These are phyloP conservation scores for Drosophila pseudotakahashii DNA, from an alignment of 2,888 invertebrate species.

Conservation along the genomic window DNA sequence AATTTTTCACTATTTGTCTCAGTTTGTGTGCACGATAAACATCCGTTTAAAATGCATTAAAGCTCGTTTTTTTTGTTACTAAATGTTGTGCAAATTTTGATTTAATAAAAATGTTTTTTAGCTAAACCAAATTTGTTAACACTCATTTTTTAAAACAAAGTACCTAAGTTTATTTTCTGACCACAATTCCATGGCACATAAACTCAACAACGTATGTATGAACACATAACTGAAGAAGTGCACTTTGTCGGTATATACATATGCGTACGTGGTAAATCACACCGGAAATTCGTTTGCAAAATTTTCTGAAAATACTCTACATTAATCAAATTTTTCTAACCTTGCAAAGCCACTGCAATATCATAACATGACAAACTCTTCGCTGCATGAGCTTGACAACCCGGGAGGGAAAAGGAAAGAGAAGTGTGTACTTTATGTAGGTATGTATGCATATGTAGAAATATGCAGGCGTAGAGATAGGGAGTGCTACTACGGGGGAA, in stretches of 20 bases:
- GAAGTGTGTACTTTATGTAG: not conserved
- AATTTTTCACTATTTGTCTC: too few species aligned
- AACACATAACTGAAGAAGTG: not conserved
- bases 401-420: not conserved
- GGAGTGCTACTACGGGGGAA: constrained; percentile 14
- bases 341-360: constrained; percentile 20
- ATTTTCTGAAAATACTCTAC: constrained; percentile 47
- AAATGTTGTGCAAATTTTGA: too few species aligned
- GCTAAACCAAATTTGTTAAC: too few species aligned
- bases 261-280: constrained; percentile 1
- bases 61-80: too few species aligned
- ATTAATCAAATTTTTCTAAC: constrained; percentile 40
- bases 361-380: constrained; percentile 5
- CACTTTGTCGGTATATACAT: not conserved
- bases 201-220: too few species aligned
- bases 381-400: not conserved
- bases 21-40: too few species aligned
- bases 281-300: constrained; percentile 52
- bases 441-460: not conserved
- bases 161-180: too few species aligned
- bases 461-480: constrained; percentile 1
- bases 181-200: too few species aligned
- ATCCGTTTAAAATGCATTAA: too few species aligned
- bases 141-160: too few species aligned
- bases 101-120: too few species aligned